Evolutionary conservation across 2,113 vertebrate genomes (phyloP).

Genomic region (Hirundichthys speculiger): DNA sequence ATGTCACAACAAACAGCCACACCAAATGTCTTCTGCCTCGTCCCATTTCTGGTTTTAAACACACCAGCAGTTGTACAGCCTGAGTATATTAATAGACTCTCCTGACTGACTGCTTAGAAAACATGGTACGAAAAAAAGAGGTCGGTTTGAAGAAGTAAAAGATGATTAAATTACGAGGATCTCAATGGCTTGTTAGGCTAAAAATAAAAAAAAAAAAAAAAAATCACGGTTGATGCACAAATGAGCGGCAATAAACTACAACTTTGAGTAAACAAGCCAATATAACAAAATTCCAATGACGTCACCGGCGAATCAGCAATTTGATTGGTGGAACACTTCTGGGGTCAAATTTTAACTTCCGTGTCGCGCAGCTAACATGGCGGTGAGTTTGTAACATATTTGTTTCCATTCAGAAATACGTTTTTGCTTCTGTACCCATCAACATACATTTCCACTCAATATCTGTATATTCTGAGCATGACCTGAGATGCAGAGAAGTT

Average conservation of each 20-base stretch:
- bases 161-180: constrained; percentile 32
- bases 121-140: constrained; percentile 37
- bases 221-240: too few species aligned
- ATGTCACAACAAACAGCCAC: constrained; percentile 51
- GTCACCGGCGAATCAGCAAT: constrained; percentile 18
- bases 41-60: constrained; percentile 42
- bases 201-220: background rate
- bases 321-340: constrained; percentile 50
- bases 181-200: fast-evolving
- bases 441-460: fast-evolving
- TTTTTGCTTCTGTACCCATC: background rate
- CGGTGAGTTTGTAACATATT: constrained; percentile 66
- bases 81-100: constrained; percentile 64
- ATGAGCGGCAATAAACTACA: too few species aligned
- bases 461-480: fast-evolving
- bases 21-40: constrained; percentile 15
- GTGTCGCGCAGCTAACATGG: constrained; percentile 66
- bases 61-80: constrained; percentile 29
- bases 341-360: constrained; percentile 66
- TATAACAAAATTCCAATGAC: too few species aligned
- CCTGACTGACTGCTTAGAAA: constrained; percentile 4
- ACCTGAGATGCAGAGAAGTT: background rate
- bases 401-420: constrained; percentile 21
- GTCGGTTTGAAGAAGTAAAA: constrained; percentile 45
- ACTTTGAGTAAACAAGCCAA: too few species aligned